Evolutionary conservation across 2,797 vertebrate genomes (phyloP).

Genomic region (Poecilia gillii): DNA sequence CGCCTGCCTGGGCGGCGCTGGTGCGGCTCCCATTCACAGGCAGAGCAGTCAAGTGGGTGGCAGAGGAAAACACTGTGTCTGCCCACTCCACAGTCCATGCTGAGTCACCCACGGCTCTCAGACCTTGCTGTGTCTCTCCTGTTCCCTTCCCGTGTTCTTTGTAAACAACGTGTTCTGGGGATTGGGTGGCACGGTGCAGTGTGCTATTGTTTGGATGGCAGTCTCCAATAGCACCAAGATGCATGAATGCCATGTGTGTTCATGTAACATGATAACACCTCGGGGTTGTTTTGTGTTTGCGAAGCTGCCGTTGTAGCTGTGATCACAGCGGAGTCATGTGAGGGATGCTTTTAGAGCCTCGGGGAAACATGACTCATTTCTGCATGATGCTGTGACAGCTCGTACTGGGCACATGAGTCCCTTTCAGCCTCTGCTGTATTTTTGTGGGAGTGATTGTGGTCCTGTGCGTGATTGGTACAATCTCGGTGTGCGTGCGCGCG

Average conservation of each 20-base stretch:
- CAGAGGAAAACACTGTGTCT: constrained; percentile 47
- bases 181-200: constrained; percentile 36
- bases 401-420: constrained; percentile 58
- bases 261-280: constrained; percentile 1
- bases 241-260: constrained; percentile 24
- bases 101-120: constrained; percentile 69
- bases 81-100: constrained; percentile 48
- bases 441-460: constrained; percentile 57
- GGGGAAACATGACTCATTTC: constrained; percentile 62
- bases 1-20: constrained; percentile 10
- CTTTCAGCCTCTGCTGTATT: constrained; percentile 55
- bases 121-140: constrained; percentile 58
- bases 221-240: constrained; percentile 13
- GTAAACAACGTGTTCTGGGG: constrained; percentile 67
- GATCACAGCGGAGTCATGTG: constrained; percentile 64
- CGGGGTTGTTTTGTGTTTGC: constrained; percentile 21
- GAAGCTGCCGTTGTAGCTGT: constrained; percentile 18
- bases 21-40: constrained; percentile 55
- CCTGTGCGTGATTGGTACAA: constrained; percentile 39
- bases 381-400: constrained; percentile 67
- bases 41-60: constrained; percentile 35
- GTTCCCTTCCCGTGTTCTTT: constrained; percentile 42
- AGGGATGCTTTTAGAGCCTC: constrained; percentile 42
- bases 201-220: constrained; percentile 30
- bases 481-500: constrained; percentile 24